phyloP scores from a whole-genome alignment of 2,888 invertebrate species.

The Zygogramma bicolorata region DNA sequence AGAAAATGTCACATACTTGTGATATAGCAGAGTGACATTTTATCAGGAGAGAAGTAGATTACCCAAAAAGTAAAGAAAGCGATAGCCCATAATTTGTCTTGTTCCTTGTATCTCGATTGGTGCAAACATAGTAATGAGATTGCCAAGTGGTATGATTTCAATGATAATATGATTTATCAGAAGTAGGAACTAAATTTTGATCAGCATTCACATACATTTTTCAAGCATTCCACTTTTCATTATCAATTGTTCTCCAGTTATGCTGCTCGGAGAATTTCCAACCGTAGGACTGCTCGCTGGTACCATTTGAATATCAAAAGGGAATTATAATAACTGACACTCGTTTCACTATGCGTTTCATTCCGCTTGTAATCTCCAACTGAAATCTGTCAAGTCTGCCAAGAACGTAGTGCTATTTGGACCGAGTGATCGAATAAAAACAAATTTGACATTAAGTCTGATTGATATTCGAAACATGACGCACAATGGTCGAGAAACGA shows the following conservation, averaged over 20 bases:
- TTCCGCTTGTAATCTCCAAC: slow-evolving; percentile 49
- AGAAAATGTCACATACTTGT: no score
- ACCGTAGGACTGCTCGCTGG: neutral
- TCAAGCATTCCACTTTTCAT: neutral
- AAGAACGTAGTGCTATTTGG: slow-evolving; percentile 48
- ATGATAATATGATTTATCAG: no score
- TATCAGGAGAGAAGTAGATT: no score
- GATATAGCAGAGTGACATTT: no score
- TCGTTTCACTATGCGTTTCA: slow-evolving; percentile 41
- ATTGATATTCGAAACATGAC: slow-evolving; percentile 62
- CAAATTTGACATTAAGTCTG: slow-evolving; percentile 64
- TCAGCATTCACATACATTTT: no score
- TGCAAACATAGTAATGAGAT: no score
- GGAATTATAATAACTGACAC: slow-evolving; percentile 39
- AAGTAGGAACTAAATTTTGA: no score
- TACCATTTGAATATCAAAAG: slow-evolving; percentile 1
- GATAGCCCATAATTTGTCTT: no score
- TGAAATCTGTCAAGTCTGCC: slow-evolving; percentile 54
- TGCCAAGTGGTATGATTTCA: no score
- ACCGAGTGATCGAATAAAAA: slow-evolving; percentile 59
- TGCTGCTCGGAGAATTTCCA: neutral
- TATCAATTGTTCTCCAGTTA: neutral
- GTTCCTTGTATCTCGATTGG: no score
- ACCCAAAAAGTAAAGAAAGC: no score
- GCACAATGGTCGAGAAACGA: slow-evolving; percentile 42